Evolutionary conservation across 2,888 invertebrate genomes (phyloP).

Genomic region (Drosophila demipolita): DNA sequence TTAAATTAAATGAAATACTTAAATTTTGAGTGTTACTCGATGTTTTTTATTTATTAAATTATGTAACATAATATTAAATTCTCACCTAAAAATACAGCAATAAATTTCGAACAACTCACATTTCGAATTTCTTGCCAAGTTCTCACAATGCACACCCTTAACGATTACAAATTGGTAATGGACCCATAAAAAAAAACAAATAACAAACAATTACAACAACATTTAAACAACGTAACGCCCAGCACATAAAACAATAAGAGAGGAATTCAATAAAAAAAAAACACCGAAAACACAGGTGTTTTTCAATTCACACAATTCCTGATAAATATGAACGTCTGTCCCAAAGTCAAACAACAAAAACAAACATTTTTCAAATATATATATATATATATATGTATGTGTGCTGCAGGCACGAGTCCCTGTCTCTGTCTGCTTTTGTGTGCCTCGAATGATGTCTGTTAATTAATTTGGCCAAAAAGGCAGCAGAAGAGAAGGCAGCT

Average conservation of each 20-base stretch:
- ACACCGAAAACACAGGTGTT: conserved; percentile 62
- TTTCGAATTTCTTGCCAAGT: neutral
- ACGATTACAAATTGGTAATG: conserved; percentile 59
- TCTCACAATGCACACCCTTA: conserved; percentile 32
- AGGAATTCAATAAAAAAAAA: conserved; percentile 22
- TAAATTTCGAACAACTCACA: neutral
- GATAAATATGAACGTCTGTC: conserved; percentile 55
- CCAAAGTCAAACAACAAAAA: conserved; percentile 46
- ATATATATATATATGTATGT: neutral
- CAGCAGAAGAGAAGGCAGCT: conserved; percentile 15
- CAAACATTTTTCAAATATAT: conserved; percentile 72
- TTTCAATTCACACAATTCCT: conserved; percentile 73
- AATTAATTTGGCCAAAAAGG: conserved; percentile 68
- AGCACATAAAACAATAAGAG: conserved; percentile 22
- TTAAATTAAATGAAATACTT: neutral
- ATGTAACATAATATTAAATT: neutral
- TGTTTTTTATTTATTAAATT: neutral
- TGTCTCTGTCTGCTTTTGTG: conserved; percentile 1
- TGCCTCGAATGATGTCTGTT: conserved; percentile 63
- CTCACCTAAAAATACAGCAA: neutral
- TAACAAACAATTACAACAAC: conserved; percentile 58
- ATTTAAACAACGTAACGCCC: conserved; percentile 57
- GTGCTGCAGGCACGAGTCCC: conserved; percentile 25
- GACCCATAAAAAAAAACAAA: conserved; percentile 26
- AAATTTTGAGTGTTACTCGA: neutral